Base-by-base conservation (phyloP, 1,140 invertebrate genomes). In the Battus philenor region DNA sequence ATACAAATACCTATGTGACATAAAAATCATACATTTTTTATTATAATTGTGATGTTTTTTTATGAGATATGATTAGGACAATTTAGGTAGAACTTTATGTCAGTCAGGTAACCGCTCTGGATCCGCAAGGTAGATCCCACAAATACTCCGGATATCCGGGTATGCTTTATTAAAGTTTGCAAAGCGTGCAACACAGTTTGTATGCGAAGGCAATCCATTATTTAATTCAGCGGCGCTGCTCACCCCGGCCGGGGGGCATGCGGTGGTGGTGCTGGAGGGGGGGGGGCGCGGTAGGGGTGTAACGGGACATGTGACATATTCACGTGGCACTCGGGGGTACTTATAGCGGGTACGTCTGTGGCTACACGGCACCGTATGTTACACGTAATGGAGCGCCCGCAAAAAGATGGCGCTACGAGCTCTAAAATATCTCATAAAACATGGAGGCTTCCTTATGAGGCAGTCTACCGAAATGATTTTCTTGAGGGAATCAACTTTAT, bases 231-330 rank as follows among this genome's bases (percentile, higher is more conserved):
- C 54, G 38, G 36, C 13, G 46, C 52, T 54, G 59, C 41, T 49
- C 55, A 60, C 51, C 54, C 58, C 44, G 50, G 47, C 22, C 33
- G 26, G 38, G 27, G 27, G 20, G n/a, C n/a, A n/a, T n/a, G n/a
- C n/a, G n/a, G n/a, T n/a, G n/a, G n/a, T n/a, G n/a, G n/a, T n/a
- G n/a, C n/a, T n/a, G n/a, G n/a, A n/a, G 34, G 36, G 48, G 44
- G 48, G 36, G 16, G 47, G 20, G 24, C 29, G 11, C 31, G 18
- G 33, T 10, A 32, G 43, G 52, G 59, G 47, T 52, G 50, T 58
- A 53, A 52, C 34, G 62, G 62, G 64, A 65, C 64, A 70, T 56
- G 68, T 76, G 76, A 80, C 73, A 73, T 75, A 76, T 80, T 80
- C 76, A 62, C 70, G 67, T 50, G 65, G 30, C 66, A 61, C 70